Evolutionary conservation across 64 coral and sea anemone species (phyloP), one percentile per base, ranked within the genome.

Genomic region (Montipora cactus): DNA sequence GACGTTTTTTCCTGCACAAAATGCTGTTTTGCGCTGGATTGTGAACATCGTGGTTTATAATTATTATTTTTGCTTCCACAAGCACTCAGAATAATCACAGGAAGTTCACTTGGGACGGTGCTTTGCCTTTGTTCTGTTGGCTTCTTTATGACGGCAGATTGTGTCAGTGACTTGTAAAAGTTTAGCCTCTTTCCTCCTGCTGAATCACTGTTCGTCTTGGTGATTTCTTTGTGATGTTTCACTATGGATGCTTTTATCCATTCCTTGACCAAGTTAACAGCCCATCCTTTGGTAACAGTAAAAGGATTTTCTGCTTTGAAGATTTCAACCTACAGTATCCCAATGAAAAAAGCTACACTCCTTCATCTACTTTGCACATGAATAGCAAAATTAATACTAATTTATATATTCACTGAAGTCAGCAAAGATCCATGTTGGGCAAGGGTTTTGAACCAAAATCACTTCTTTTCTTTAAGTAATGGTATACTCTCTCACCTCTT

Each of bases 231-330:
- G n/a, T 10, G 8, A 2, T 5, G 4, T n/a, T 72, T 37, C 37
- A 37, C 37, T 37, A 37, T 71, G 5, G 44, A 72, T 47, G 66
- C 67, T 69, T 84, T 71, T 13, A 0, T 47, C 92, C 92, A 93
- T 0, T 72, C 23, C 12, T 80, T 78, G 18, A 93, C 87, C 9
- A 93, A 67, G 18, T 49, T 8, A 73, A 87, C 77, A 51, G 92
- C 92, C 92, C 92, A 93, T 81, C 92, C 92, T 88, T 93, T 75
- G 7, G 75, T 93, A 9, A 86, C 19, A 9, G 81, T 83, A 15
- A 85, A 77, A 57, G 9, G 9, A 20, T 85, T 77, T 46, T 76
- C 68, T 22, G 49, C 5, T 18, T 86, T 48, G 55, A 92, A 92
- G 20, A 67, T 57, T 46, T 73, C 74, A 76, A 82, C 44, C 90